A percentile compares a stretch with the other conserved stretches of the same genome.
These are phyloP conservation scores for Drosophila falleni DNA, from an alignment of 2,888 invertebrate species.

Conservation along the genomic window DNA sequence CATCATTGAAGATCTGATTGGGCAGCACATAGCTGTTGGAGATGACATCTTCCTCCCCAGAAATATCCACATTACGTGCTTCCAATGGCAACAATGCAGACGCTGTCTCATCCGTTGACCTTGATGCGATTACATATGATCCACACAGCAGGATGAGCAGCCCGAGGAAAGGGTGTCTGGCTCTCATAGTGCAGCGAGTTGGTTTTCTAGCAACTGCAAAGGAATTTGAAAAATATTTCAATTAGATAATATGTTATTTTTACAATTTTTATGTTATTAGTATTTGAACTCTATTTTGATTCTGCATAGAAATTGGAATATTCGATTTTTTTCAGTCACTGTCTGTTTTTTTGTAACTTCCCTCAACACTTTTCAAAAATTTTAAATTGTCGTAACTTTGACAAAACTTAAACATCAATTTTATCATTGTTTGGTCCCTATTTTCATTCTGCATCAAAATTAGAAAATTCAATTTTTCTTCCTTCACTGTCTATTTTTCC, in stretches of 20 bases:
- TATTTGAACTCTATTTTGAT: no score
- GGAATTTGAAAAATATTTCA: neutral
- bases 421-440: no score
- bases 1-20: constrained; percentile 89
- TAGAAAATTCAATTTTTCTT: no score
- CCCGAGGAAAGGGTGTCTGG: constrained; percentile 35
- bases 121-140: constrained; percentile 3
- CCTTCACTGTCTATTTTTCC: no score
- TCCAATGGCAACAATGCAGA: constrained; percentile 81
- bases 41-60: constrained; percentile 83
- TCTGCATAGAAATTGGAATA: no score
- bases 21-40: constrained; percentile 85
- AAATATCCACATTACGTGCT: constrained; percentile 75
- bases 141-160: constrained; percentile 46
- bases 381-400: no score
- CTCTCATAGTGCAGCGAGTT: constrained; percentile 39
- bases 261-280: no score
- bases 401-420: no score
- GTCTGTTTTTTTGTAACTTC: no score
- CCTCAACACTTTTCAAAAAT: no score
- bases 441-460: no score
- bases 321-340: no score
- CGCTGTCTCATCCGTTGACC: constrained; percentile 48
- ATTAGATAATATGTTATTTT: neutral
- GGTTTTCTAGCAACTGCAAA: neutral